phyloP scores from a whole-genome alignment of 2,888 invertebrate species.

The Ormyrus rosae region DNA sequence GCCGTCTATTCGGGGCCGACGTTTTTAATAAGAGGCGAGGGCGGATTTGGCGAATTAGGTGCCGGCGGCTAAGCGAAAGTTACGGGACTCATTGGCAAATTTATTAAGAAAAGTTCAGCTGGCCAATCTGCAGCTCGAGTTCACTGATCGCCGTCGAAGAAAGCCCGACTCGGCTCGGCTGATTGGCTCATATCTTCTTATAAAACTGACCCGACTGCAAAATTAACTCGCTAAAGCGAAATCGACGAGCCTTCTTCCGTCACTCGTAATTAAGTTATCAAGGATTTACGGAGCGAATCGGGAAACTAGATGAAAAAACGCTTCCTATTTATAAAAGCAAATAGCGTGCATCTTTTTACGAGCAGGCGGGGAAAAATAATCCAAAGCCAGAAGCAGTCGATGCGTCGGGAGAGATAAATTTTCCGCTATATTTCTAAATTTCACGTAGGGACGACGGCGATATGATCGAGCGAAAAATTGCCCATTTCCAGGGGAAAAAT shows the following conservation, averaged over 20 bases:
- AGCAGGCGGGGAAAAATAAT: no score
- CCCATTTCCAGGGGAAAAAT: conserved; percentile 27
- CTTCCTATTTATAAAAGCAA: no score
- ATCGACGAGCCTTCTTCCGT: conserved; percentile 1
- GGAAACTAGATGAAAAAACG: no score
- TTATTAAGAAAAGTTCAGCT: conserved; percentile 21
- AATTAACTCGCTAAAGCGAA: conserved; percentile 48
- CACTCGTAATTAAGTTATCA: no score
- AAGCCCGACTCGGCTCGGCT: conserved; percentile 49
- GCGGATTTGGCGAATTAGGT: conserved; percentile 20
- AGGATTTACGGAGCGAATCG: no score
- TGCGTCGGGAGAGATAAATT: conserved; percentile 28
- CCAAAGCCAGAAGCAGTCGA: background rate
- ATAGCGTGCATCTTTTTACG: no score
- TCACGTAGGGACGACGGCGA: background rate
- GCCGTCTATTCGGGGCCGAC: background rate
- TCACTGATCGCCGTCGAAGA: conserved; percentile 8
- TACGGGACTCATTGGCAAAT: conserved; percentile 14
- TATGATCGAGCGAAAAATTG: conserved; percentile 33
- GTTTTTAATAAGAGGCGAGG: conserved; percentile 13
- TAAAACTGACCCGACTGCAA: conserved; percentile 59
- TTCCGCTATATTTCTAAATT: conserved; percentile 1
- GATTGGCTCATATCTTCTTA: conserved; percentile 63
- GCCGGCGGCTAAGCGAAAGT: background rate
- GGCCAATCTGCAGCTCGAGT: conserved; percentile 24